phyloP scores from a whole-genome alignment of 1,140 invertebrate genomes.

The Aradophagus sp. region DNA sequence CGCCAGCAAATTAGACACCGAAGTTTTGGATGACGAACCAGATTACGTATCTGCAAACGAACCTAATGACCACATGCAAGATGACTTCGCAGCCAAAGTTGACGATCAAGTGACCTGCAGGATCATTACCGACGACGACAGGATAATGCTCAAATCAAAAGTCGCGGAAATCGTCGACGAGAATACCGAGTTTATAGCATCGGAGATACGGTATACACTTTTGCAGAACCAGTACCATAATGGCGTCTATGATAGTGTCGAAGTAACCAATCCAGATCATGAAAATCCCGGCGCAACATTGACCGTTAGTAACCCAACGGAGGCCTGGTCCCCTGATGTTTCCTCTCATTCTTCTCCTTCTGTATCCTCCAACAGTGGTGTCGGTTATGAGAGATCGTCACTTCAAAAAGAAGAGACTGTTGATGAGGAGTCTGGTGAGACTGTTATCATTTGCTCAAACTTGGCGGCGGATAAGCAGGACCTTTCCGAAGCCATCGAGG shows the following conservation, averaged over 20 bases:
- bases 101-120: too few species aligned
- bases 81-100: too few species aligned
- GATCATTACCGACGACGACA: conserved; percentile 2
- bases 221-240: conserved; percentile 66
- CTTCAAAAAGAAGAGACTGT: conserved; percentile 28
- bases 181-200: conserved; percentile 64
- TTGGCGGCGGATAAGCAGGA: conserved; percentile 36
- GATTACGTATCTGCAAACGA: conserved; percentile 22
- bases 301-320: conserved; percentile 5
- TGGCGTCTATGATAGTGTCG: conserved; percentile 43
- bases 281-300: conserved; percentile 19
- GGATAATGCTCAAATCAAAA: neutral
- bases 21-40: conserved; percentile 13
- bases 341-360: conserved; percentile 44
- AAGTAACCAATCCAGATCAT: neutral
- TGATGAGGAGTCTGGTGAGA: conserved; percentile 44
- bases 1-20: conserved; percentile 42
- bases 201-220: too few species aligned
- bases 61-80: too few species aligned
- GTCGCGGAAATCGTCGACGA: conserved; percentile 52
- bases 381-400: conserved; percentile 25
- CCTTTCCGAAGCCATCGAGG: conserved; percentile 33
- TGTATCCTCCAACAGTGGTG: conserved; percentile 25
- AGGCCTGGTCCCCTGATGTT: conserved; percentile 50
- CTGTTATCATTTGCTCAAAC: conserved; percentile 38